Evolutionary conservation across 2,113 vertebrate genomes (phyloP).

Genomic region (Narcine bancroftii): DNA sequence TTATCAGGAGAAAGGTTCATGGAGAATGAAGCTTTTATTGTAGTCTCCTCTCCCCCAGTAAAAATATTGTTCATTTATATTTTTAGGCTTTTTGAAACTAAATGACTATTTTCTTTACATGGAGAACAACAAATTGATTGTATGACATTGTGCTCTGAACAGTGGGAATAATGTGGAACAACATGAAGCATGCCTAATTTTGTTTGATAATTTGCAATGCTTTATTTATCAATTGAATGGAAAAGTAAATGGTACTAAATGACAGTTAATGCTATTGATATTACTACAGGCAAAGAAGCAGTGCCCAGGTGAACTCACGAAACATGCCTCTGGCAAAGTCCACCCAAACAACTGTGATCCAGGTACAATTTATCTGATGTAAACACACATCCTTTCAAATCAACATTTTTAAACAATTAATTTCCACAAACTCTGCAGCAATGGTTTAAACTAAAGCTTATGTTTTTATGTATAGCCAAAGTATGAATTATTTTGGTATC

Average conservation of each 20-base stretch:
- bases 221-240: not conserved
- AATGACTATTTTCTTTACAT: not conserved
- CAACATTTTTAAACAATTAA: not conserved
- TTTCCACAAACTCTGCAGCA: not conserved
- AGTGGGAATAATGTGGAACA: not conserved
- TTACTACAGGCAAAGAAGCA: slow-evolving; percentile 30
- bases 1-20: not conserved
- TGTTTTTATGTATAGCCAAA: not conserved
- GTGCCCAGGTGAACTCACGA: not conserved
- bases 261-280: not conserved
- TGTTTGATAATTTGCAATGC: not conserved
- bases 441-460: not conserved
- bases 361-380: not conserved
- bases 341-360: not conserved
- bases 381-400: not conserved
- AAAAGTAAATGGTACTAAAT: not conserved
- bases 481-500: not conserved
- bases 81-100: not conserved
- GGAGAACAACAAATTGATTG: not conserved
- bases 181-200: not conserved
- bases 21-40: not conserved
- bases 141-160: not conserved
- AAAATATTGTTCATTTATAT: no score
- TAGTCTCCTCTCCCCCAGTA: not conserved
- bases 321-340: not conserved